phyloP scores from a whole-genome alignment of 92 coral and sea anemone species.

The Ricordea florida region DNA sequence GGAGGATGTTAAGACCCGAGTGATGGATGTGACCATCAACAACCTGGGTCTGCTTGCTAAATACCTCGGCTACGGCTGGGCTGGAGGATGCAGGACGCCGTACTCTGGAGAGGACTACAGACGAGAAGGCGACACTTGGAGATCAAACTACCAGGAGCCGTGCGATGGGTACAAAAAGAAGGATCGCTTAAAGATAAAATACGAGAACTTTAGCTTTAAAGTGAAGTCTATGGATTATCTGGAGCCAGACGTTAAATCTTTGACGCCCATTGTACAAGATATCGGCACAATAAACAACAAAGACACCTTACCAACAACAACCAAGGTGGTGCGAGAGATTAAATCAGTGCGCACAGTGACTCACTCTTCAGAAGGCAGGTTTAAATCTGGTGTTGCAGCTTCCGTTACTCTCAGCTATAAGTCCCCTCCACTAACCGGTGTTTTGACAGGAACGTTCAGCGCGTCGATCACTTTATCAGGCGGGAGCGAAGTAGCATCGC shows the following conservation, averaged over 20 bases:
- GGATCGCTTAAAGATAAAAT: slow-evolving; percentile 59
- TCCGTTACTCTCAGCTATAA: slow-evolving; percentile 18
- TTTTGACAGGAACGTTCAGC: neutral
- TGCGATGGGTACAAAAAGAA: slow-evolving; percentile 68
- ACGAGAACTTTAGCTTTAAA: slow-evolving; percentile 56
- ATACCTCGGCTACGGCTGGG: slow-evolving; percentile 78
- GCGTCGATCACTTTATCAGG: slow-evolving; percentile 33
- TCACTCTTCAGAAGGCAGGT: slow-evolving; percentile 13
- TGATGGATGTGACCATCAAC: slow-evolving; percentile 60
- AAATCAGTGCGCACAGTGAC: slow-evolving; percentile 37
- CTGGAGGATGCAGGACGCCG: slow-evolving; percentile 66
- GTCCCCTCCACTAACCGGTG: slow-evolving; percentile 27
- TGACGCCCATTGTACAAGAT: slow-evolving; percentile 37
- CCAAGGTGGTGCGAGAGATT: neutral
- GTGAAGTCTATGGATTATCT: slow-evolving; percentile 65
- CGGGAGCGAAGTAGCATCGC: neutral
- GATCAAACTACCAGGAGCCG: slow-evolving; percentile 48
- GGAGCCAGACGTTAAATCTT: slow-evolving; percentile 40
- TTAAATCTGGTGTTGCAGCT: neutral
- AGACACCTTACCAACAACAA: neutral
- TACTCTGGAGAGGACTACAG: slow-evolving; percentile 67
- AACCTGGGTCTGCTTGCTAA: slow-evolving; percentile 53
- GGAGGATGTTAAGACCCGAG: slow-evolving; percentile 69
- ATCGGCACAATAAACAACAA: slow-evolving; percentile 10
- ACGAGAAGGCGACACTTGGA: slow-evolving; percentile 79